Conservation (phyloP, 2,888 invertebrate genomes). For the Idaea aversata region DNA sequence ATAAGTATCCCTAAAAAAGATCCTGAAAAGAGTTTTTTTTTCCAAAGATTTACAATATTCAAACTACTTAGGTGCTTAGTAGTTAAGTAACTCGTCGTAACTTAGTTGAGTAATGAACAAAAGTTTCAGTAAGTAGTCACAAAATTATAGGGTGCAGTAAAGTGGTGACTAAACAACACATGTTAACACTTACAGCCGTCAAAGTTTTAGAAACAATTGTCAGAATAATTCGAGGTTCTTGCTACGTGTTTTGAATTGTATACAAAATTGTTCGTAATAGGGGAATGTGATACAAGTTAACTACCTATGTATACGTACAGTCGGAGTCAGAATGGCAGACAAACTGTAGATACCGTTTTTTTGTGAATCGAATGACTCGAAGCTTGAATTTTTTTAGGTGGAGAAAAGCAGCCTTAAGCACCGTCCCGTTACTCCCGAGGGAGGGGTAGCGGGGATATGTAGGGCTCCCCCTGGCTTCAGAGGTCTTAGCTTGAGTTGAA, state of each 20-base stretch:
- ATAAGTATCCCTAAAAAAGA: constrained; percentile 10
- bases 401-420: no score
- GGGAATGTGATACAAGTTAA: constrained; percentile 17
- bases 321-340: no score
- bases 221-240: constrained; percentile 48
- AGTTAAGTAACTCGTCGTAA: not conserved
- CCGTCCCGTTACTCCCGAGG: no score
- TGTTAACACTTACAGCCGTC: constrained; percentile 35
- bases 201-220: constrained; percentile 44
- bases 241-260: constrained; percentile 36
- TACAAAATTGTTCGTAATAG: constrained; percentile 36
- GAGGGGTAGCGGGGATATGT: no score
- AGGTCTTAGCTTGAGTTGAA: no score
- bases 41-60: not conserved
- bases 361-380: no score
- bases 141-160: constrained; percentile 40
- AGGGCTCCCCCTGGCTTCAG: no score
- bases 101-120: constrained; percentile 8
- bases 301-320: no score
- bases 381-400: no score
- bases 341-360: no score
- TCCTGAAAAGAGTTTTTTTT: not conserved
- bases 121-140: constrained; percentile 20
- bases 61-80: not conserved
- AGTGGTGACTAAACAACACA: constrained; percentile 28